phyloP scores from a whole-genome alignment of 2,888 invertebrate genomes.

The Drosophila tanythrix region DNA sequence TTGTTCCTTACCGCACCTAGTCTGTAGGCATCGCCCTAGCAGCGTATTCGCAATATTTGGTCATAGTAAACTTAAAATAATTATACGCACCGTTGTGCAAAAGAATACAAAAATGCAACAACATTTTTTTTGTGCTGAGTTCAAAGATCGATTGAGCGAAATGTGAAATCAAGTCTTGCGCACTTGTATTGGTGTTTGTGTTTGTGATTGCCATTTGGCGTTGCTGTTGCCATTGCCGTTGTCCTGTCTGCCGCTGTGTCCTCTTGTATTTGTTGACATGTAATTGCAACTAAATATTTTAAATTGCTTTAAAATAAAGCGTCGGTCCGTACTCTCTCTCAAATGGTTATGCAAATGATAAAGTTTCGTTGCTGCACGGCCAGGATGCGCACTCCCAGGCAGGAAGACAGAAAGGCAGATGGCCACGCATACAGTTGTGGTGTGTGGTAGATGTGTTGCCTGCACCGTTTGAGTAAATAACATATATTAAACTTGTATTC shows the following conservation, averaged over 20 bases:
- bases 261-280: constrained; percentile 75
- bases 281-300: constrained; percentile 82
- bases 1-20: constrained; percentile 13
- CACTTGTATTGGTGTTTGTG: constrained; percentile 41
- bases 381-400: constrained; percentile 21
- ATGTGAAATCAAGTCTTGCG: constrained; percentile 39
- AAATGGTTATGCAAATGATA: constrained; percentile 80
- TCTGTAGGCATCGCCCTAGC: constrained; percentile 31
- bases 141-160: constrained; percentile 47
- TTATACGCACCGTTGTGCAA: constrained; percentile 74
- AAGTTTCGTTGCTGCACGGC: constrained; percentile 59
- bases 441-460: constrained; percentile 38
- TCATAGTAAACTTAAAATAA: constrained; percentile 67
- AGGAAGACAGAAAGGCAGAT: background rate
- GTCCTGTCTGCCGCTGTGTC: constrained; percentile 28
- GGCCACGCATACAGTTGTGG: constrained; percentile 9
- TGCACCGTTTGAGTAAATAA: constrained; percentile 78
- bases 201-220: constrained; percentile 53
- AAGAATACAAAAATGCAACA: constrained; percentile 40
- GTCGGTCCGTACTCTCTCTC: constrained; percentile 6
- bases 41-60: constrained; percentile 72
- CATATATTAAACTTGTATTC: constrained; percentile 80
- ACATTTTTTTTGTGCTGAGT: constrained; percentile 2
- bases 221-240: constrained; percentile 22
- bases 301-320: constrained; percentile 82